Percentiles rank a stretch among this genome's conserved stretches.
Conservation (phyloP, 2,888 invertebrate genomes). For the Rutpela maculata region DNA sequence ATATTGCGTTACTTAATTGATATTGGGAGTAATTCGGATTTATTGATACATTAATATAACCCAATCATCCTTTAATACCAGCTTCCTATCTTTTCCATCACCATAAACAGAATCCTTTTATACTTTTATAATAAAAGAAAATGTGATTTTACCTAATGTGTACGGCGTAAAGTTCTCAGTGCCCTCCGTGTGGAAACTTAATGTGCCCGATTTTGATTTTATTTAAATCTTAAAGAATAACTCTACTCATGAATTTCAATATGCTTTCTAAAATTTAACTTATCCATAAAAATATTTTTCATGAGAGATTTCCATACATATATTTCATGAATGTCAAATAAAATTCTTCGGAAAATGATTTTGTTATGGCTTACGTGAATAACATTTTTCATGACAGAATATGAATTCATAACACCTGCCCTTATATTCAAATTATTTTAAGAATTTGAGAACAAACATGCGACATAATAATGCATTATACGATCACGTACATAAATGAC, state of each 20-base stretch:
- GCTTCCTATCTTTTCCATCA: background rate
- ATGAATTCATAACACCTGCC: constrained; percentile 33
- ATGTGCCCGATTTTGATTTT: constrained; percentile 37
- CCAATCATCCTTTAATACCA: background rate
- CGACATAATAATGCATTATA: constrained; percentile 3
- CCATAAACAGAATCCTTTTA: background rate
- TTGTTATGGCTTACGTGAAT: constrained; percentile 40
- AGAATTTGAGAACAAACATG: constrained; percentile 29
- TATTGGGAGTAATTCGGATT: background rate
- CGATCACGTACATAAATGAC: background rate
- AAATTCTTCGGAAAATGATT: constrained; percentile 44
- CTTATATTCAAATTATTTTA: constrained; percentile 30
- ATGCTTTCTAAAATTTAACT: constrained; percentile 43
- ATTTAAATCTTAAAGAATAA: constrained; percentile 40
- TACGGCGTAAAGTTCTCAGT: background rate
- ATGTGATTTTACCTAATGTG: background rate
- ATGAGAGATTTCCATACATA: constrained; percentile 44
- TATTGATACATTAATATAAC: background rate
- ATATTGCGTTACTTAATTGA: background rate
- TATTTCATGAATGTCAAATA: constrained; percentile 48
- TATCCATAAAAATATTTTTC: constrained; percentile 43
- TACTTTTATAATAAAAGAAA: constrained; percentile 4
- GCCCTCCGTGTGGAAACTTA: constrained; percentile 4
- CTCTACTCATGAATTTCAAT: constrained; percentile 44
- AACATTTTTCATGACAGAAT: constrained; percentile 35